Conservation (phyloP, 1,140 invertebrate genomes). For the Coboldia fuscipes region DNA sequence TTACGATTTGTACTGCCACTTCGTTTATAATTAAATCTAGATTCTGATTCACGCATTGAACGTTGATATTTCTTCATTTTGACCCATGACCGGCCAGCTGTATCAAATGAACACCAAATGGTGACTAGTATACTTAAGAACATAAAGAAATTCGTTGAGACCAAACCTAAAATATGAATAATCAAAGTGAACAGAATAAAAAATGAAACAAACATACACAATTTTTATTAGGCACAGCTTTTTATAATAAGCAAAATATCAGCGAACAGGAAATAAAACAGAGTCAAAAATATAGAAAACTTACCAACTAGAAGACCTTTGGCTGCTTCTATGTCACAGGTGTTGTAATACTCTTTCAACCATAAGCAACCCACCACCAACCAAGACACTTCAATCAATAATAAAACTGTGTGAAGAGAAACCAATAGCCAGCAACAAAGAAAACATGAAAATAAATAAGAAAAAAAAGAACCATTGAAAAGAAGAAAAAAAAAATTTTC, state of each 20-base stretch:
- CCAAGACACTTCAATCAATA: slow-evolving; percentile 57
- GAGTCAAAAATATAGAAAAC: background rate
- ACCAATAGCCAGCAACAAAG: too few relatives aligned
- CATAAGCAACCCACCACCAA: slow-evolving; percentile 51
- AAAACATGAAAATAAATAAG: too few relatives aligned
- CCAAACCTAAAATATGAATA: slow-evolving; percentile 35
- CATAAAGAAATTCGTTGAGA: slow-evolving; percentile 61
- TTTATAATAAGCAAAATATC: background rate
- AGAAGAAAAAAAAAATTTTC: slow-evolving; percentile 1
- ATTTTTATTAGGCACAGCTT: too few relatives aligned
- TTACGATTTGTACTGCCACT: slow-evolving; percentile 62
- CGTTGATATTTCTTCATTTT: slow-evolving; percentile 82
- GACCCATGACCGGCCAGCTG: slow-evolving; percentile 76
- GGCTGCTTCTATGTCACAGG: slow-evolving; percentile 40
- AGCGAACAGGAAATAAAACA: background rate
- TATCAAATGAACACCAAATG: slow-evolving; percentile 74
- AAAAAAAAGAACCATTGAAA: too few relatives aligned
- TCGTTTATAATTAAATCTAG: slow-evolving; percentile 49
- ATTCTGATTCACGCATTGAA: slow-evolving; percentile 53
- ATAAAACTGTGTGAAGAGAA: slow-evolving; percentile 33
- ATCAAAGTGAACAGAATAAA: background rate
- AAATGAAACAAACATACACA: background rate
- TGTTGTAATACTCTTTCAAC: slow-evolving; percentile 43
- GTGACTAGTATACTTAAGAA: slow-evolving; percentile 51
- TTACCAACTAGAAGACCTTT: slow-evolving; percentile 22